A percentile compares a stretch with the other conserved stretches of the same genome.
These are phyloP conservation scores for Bufotes viridis DNA, from an alignment of 2,797 vertebrate genomes.

Conservation along the genomic window DNA sequence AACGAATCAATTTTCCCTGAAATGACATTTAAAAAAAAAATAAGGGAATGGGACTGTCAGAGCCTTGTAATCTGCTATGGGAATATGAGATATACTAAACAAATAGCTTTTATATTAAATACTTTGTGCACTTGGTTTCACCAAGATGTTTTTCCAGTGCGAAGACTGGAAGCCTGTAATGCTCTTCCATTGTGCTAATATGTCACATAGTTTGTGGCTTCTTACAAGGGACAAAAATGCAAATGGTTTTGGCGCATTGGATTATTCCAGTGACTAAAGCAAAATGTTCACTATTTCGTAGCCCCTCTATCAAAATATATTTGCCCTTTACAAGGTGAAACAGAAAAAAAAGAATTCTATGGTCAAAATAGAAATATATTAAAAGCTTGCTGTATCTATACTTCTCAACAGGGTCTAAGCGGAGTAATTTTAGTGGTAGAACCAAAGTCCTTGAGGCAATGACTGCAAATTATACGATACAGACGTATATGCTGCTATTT, in stretches of 20 bases:
- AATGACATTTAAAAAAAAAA: too few species aligned
- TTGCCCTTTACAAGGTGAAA: constrained; percentile 59
- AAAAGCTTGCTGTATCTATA: constrained; percentile 55
- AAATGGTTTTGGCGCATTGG: background rate
- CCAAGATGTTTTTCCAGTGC: background rate
- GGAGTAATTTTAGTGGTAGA: constrained; percentile 62
- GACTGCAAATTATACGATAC: constrained; percentile 62
- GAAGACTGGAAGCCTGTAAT: background rate
- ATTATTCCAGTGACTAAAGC: constrained; percentile 45
- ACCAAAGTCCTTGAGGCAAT: constrained; percentile 63
- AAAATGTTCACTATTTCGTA: constrained; percentile 29
- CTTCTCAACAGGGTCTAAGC: constrained; percentile 62
- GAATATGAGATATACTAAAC: background rate
- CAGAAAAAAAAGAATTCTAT: constrained; percentile 31
- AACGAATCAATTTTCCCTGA: too few species aligned
- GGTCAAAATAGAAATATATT: constrained; percentile 55
- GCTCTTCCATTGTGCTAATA: background rate
- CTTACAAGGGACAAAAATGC: background rate
- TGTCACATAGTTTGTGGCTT: background rate
- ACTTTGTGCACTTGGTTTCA: background rate
- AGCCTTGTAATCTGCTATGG: background rate
- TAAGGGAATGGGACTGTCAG: background rate
- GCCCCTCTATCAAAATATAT: constrained; percentile 7
- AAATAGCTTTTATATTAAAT: background rate
- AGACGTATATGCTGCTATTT: constrained; percentile 60